Conservation (phyloP, 1,140 invertebrate genomes). For the Akabosia matsudoensis region DNA sequence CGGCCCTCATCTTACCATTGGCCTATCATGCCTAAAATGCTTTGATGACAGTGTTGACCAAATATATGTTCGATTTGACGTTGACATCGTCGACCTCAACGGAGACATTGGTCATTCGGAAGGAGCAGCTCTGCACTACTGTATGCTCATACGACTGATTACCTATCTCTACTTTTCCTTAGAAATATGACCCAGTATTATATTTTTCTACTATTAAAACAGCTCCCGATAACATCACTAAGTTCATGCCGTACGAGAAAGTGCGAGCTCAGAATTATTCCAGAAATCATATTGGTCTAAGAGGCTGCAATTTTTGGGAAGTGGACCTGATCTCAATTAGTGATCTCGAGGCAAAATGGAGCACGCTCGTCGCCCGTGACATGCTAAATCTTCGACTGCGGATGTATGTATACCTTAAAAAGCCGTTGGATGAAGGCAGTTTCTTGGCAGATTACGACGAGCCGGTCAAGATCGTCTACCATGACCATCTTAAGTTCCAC, state of each 20-base stretch:
- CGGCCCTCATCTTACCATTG: background rate
- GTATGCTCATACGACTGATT: background rate
- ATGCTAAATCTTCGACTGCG: background rate
- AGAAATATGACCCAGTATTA: background rate
- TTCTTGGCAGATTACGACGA: background rate
- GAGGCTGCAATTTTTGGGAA: conserved; percentile 15
- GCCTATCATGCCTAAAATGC: background rate
- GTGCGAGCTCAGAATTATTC: too few relatives aligned
- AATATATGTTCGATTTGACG: background rate
- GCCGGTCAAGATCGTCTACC: background rate
- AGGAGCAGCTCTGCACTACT: background rate
- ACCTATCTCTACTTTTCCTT: background rate
- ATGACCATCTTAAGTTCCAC: background rate
- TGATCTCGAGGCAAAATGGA: background rate
- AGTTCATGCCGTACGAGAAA: background rate
- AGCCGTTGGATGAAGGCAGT: background rate
- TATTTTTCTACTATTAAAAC: background rate
- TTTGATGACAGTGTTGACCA: background rate
- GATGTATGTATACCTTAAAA: background rate
- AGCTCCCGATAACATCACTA: background rate
- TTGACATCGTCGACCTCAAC: conserved; percentile 1
- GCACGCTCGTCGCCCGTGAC: background rate
- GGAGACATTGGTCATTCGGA: background rate
- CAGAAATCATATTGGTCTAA: too few relatives aligned
- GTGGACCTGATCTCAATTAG: background rate